These are phyloP conservation scores for Halisarca cf. caerulea DNA, from an alignment of 37 sponge, comb jelly and placozoan species.

Conservation along the genomic window DNA sequence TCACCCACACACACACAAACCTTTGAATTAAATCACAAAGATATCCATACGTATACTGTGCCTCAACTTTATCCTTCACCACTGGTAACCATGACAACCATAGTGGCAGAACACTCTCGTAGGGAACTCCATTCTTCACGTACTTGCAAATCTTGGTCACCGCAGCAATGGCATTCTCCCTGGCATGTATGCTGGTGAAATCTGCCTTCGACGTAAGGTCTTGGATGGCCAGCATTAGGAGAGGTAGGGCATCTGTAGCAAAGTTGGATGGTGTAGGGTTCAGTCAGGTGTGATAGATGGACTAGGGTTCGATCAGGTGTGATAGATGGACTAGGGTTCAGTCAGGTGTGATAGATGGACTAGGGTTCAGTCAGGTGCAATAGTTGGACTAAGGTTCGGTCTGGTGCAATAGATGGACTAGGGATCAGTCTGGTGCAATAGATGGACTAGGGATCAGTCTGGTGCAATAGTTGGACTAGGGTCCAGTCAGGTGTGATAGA, in stretches of 20 bases:
- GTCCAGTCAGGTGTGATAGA: too few relatives aligned
- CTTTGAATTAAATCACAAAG: constrained; percentile 93
- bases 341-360: too few relatives aligned
- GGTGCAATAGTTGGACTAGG: too few relatives aligned
- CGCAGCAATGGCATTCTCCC: constrained; percentile 97
- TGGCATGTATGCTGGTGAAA: constrained; percentile 68
- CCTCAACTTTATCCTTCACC: constrained; percentile 94
- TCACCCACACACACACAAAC: constrained; percentile 36
- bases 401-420: too few relatives aligned
- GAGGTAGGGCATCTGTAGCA: constrained; percentile 75
- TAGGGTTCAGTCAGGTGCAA: too few relatives aligned
- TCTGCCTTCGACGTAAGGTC: constrained; percentile 55
- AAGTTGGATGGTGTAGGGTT: not conserved
- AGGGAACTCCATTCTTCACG: constrained; percentile 69
- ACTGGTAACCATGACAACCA: constrained; percentile 98
- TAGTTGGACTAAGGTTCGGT: not conserved
- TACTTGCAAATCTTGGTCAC: constrained; percentile 95
- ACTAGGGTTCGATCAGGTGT: too few relatives aligned
- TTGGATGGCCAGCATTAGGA: constrained; percentile 65
- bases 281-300: too few relatives aligned
- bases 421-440: too few relatives aligned
- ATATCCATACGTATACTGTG: constrained; percentile 86
- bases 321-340: not conserved
- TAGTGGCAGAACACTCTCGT: constrained; percentile 80
- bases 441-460: not conserved